Evolutionary conservation across 1,140 invertebrate species (phyloP), one percentile per base, ranked within the genome.

Genomic region (Sinonovacula constricta): DNA sequence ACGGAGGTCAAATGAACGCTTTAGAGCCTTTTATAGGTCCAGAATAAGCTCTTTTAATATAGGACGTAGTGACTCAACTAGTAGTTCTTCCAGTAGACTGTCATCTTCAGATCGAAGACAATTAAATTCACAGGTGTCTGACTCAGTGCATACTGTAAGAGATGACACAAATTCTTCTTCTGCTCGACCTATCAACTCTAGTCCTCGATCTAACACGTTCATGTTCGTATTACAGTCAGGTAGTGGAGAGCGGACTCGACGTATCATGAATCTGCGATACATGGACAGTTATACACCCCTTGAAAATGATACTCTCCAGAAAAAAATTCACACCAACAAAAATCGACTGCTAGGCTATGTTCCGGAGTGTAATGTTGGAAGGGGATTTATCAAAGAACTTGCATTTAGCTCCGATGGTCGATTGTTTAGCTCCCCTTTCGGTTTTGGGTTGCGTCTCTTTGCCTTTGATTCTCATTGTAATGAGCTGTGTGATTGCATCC

Each of bases 341-440:
- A 78, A 78, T 3, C 30, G 97, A 31, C 91, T 98, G 26, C 94
- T 96, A 0, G 95, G 97, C 91, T 97, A 94, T 84, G 93, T 94
- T 5, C 94, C 96, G 86, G 97, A 98, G 88, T 95, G 95, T 0
- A 97, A 96, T 88, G 94, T 96, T 14, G 96, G 96, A 1, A 94
- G 94, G 75, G 96, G 96, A 0, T 97, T 96, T 81, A 92, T 93
- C 54, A 93, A 93, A 85, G 97, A 98, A 88, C 91, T 97, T 12
- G 96, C 95, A 84, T 98, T 97, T 88, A 97, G 96, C 0, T 92
- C 95, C 2, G 96, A 98, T 89, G 97, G 97, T 0, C 92, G 97
- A 31, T 87, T 98, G 0, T 95, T 98, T 33, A 96, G 95, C 87
- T 98, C 97, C 0, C 97, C 97, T 0, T 97, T 95, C 87, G 95